Evolutionary conservation across 1,140 invertebrate genomes (phyloP), one percentile per base, ranked within the genome.

Genomic region (Ostrea edulis): DNA sequence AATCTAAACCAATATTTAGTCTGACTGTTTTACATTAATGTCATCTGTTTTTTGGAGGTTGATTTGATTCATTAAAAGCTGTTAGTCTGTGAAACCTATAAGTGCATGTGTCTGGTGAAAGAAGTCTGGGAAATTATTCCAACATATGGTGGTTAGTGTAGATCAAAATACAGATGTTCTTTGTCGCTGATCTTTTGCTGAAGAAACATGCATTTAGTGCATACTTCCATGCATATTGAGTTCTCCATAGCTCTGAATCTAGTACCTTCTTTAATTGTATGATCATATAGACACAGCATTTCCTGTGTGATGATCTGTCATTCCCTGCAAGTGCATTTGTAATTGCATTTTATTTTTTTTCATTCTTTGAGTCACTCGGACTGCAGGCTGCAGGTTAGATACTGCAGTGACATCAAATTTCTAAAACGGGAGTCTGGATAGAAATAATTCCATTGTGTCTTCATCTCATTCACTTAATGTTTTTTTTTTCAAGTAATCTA

Each of bases 11-110:
- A 77, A 77, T 77, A 25, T 77, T 77, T 77, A 77, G 68, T 77
- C 68, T 77, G 68, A 77, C 8, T 77, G 68, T 77, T 29, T 77
- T 77, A 29, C 68, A 77, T 77, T 77, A 77, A 77, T 29, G 68
- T 77, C 68, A 25, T 77, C 68, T 29, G 68, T 68, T 35, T 77
- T 25, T 77, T 44, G 35, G 35, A 44, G 35, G 68, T 77, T 14
- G 68, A 77, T 77, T 77, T 77, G 68, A 77, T 77, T 77, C 68
- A 77, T 77, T 77, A 77, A 77, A 77, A 77, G 68, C 68, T 77
- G 68, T 77, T 77, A 77, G 68, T 77, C 68, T 77, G 68, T 77
- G 29, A 35, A 77, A 77, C 22, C 68, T 35, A 77, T 77, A 77
- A 77, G 68, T 77, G 68, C 68, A 77, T 77, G 68, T 77, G 68